Evolutionary conservation across 2,113 vertebrate species (phyloP).

Genomic region (Psilopogon haemacephalus): DNA sequence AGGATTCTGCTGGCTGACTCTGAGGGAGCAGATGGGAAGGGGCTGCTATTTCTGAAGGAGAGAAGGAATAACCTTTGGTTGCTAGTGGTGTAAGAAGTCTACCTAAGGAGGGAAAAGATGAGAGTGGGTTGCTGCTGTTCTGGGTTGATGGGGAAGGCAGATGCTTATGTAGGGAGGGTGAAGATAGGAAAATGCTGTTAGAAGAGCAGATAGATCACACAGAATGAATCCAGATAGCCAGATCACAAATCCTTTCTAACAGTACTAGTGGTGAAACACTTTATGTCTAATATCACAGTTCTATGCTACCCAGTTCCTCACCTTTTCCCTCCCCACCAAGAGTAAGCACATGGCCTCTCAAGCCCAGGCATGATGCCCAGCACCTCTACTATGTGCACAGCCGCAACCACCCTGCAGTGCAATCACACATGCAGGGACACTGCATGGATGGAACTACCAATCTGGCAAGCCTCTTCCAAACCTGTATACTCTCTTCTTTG

Average conservation of each 20-base stretch:
- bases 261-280: not conserved
- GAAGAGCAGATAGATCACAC: not conserved
- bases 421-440: fast-evolving
- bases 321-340: not conserved
- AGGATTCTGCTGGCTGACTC: not conserved
- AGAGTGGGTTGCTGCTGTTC: not conserved
- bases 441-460: not conserved
- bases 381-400: not conserved
- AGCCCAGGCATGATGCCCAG: fast-evolving
- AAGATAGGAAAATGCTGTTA: not conserved
- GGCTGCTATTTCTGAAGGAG: not conserved
- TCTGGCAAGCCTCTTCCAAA: not conserved
- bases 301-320: not conserved
- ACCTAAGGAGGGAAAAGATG: not conserved
- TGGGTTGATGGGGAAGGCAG: not conserved
- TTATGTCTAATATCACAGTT: not conserved
- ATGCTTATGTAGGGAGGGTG: not conserved
- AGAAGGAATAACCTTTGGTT: not conserved
- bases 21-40: not conserved
- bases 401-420: not conserved
- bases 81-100: not conserved
- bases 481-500: not conserved
- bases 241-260: not conserved
- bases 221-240: not conserved
- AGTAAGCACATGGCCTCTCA: not conserved